Evolutionary conservation across 2,888 invertebrate genomes (phyloP), one percentile per base, ranked within the genome.

Genomic region (Pandemis corylana): DNA sequence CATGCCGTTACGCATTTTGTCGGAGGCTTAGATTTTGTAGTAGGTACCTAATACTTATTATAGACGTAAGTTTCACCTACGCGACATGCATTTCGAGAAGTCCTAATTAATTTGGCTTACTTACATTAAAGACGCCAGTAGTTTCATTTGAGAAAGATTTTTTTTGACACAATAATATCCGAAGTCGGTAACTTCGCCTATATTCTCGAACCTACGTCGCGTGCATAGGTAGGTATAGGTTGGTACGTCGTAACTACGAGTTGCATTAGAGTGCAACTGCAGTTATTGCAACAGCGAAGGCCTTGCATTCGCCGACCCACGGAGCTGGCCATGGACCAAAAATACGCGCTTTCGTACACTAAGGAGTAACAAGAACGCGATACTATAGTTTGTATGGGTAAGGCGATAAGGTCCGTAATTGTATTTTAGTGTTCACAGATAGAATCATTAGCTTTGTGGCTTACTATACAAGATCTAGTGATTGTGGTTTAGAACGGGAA

Each of bases 291-390:
- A 91, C 91, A 91, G 87, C 85, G 83, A 86, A 83, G 90, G 92
- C 93, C 93, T 93, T 93, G 93, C 93, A 90, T 90, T 93, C 93
- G 92, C 93, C 90, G 89, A 87, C 87, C 87, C 82, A 83, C 84
- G 81, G 86, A 87, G 85, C 81, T 87, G 90, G 89, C 94, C 93
- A 88, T 93, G 94, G 93, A 92, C 92, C 88, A 81, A 90, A 59
- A 91, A 93, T 92, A 90, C 87, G 84, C 88, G 90, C 91, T 93
- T 93, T 93, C 93, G 89, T 88, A 86, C 83, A 84, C 84, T 85
- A 82, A 79, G 76, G 83, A 79, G 77, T 79, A 75, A 62, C 76
- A 79, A 80, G 79, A 53, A 80, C 76, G 79, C 78, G 71, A 74
- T 75, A 77, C 76, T 77, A 78, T 78, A 78, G 75, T 79, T 76